Percentiles rank a stretch among this genome's conserved stretches.
Conservation (phyloP, 1,140 invertebrate genomes). For the Leptinotarsa lineolata region DNA sequence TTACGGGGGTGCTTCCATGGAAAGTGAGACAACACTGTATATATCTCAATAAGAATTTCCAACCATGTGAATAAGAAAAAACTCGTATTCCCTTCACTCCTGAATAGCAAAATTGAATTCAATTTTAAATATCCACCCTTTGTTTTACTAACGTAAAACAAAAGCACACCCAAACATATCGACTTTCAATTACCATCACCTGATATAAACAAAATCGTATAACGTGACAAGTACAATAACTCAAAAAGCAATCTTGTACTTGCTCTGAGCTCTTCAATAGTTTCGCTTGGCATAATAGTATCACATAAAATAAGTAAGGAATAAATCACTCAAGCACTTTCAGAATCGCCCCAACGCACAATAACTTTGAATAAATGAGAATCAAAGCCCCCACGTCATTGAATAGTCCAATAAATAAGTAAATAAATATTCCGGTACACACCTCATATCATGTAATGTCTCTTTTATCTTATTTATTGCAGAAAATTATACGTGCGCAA, state of each 20-base stretch:
- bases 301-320: slow-evolving; percentile 8
- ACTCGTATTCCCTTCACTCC: background rate
- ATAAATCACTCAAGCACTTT: slow-evolving; percentile 1
- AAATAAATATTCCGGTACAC: slow-evolving; percentile 6
- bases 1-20: too few species aligned
- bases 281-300: slow-evolving; percentile 6
- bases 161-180: background rate
- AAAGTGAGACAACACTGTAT: too few species aligned
- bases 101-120: background rate
- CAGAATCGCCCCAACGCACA: background rate
- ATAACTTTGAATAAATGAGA: slow-evolving; percentile 9
- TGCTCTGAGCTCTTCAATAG: background rate
- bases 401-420: slow-evolving; percentile 8
- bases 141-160: background rate
- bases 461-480: slow-evolving; percentile 6
- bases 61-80: too few species aligned
- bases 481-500: slow-evolving; percentile 8
- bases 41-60: too few species aligned
- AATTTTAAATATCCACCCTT: background rate
- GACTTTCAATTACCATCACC: background rate
- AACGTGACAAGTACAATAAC: background rate
- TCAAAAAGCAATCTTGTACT: slow-evolving; percentile 1
- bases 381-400: slow-evolving; percentile 4
- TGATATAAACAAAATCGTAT: slow-evolving; percentile 1
- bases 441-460: slow-evolving; percentile 8